Evolutionary conservation across 2,888 invertebrate genomes (phyloP), one percentile per base, ranked within the genome.

Genomic region (Dendrolimus pini): DNA sequence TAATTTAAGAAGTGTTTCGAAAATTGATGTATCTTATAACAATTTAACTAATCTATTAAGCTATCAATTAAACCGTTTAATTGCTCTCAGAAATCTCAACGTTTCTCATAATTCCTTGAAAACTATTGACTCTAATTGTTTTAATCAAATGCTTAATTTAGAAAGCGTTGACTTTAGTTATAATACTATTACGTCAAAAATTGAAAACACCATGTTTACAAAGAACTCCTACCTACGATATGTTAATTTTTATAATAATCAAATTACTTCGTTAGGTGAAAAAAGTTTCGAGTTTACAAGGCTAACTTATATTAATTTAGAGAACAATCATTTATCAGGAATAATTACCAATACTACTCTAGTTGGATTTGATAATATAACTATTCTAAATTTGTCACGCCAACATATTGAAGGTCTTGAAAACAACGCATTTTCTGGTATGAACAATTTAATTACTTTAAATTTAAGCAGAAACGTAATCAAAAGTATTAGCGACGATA

Each of bases 381-480:
- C 62, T 41, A 58, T 58, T 1, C 60, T 89, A 13, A 75, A 81
- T 73, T 64, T 86, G 14, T 72, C 68, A 8, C 62, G 70, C 41
- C 85, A 86, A 72, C 76, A 71, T 55, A 68, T 89, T 54, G 70
- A 63, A 18, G 64, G 55, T 41, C 64, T 89, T 52, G 69, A 62
- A 60, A 66, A 75, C 14, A 67, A 73, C 41, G 77, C 84, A 2
- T 88, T 89, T 64, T 58, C 62, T n/a, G 63, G 65, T 18, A 75
- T 80, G 69, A 53, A 10, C 1, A 63, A 52, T 54, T 70, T 89
- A 54, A 41, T 60, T 7, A 54, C 64, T 57, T 72, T 89, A 57
- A 85, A 88, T 66, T 61, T 88, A 54, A 86, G 83, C 61, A 68
- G 53, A 30, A 89, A 89, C 60, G 54, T 56, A 56, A 83, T 89